phyloP scores from a whole-genome alignment of 2,888 invertebrate genomes.

The Iphiclides podalirius region DNA sequence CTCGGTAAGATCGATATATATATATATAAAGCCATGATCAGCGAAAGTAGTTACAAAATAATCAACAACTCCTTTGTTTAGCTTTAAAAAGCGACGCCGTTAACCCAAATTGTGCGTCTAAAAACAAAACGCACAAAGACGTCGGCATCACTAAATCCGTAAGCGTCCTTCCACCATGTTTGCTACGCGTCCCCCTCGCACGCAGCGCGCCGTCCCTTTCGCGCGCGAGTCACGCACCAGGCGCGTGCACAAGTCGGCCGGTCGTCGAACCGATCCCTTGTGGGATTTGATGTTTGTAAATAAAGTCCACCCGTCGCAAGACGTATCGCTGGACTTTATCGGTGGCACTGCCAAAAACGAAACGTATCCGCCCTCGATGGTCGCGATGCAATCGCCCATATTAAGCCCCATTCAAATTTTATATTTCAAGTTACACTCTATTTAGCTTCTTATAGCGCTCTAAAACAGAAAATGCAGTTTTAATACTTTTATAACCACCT shows the following conservation, averaged over 20 bases:
- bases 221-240: too few species aligned
- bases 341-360: slow-evolving; percentile 11
- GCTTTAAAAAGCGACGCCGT: slow-evolving; percentile 11
- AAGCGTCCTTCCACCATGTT: slow-evolving; percentile 22
- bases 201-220: slow-evolving; percentile 8
- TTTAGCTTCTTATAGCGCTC: too few species aligned
- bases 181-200: slow-evolving; percentile 15
- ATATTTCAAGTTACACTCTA: too few species aligned
- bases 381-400: too few species aligned
- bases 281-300: slow-evolving; percentile 16
- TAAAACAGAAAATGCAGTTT: too few species aligned
- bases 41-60: too few species aligned
- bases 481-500: too few species aligned
- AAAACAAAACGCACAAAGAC: slow-evolving; percentile 21
- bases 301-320: slow-evolving; percentile 4
- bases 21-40: too few species aligned
- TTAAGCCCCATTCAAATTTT: too few species aligned
- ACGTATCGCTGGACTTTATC: background rate
- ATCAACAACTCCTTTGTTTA: too few species aligned
- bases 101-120: slow-evolving; percentile 15
- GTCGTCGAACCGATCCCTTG: slow-evolving; percentile 11
- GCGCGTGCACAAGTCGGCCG: slow-evolving; percentile 6
- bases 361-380: too few species aligned
- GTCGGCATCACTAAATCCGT: slow-evolving; percentile 19
- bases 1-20: too few species aligned